These are phyloP conservation scores for Chionoecetes opilio DNA, from an alignment of 1,140 invertebrate genomes.

Conservation along the genomic window DNA sequence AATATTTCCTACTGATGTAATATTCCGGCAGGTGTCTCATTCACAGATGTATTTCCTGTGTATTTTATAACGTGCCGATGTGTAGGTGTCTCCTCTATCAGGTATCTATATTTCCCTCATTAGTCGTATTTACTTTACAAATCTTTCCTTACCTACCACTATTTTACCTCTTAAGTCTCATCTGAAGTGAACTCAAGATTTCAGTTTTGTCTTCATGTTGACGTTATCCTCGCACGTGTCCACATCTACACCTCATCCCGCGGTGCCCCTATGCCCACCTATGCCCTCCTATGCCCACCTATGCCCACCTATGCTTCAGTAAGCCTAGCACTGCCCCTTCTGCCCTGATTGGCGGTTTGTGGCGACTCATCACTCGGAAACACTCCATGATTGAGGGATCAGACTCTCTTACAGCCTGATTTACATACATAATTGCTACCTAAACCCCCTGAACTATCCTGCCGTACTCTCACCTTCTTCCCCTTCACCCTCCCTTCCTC, in stretches of 20 bases:
- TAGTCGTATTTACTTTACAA: not conserved
- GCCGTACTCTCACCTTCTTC: not conserved
- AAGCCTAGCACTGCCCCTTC: not conserved
- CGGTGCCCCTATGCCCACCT: not conserved
- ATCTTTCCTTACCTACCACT: not conserved
- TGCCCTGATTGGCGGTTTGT: constrained; percentile 36
- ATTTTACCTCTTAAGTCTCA: not conserved
- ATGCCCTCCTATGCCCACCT: not conserved
- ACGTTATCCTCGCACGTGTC: not conserved
- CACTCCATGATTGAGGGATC: constrained; percentile 59
- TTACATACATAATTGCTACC: constrained; percentile 66
- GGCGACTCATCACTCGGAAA: constrained; percentile 47
- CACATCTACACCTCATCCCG: not conserved
- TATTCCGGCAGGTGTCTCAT: no score
- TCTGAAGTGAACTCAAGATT: not conserved
- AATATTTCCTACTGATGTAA: no score
- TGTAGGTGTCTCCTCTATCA: no score
- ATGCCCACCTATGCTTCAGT: not conserved
- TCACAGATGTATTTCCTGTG: no score
- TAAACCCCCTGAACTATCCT: not conserved
- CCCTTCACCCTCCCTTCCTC: not conserved
- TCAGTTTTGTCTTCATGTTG: not conserved
- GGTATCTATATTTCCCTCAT: not conserved
- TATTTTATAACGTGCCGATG: no score
- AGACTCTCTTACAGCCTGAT: constrained; percentile 36